Evolutionary conservation across 2,888 invertebrate species (phyloP), one percentile per base, ranked within the genome.

Genomic region (Eristalis tenax): DNA sequence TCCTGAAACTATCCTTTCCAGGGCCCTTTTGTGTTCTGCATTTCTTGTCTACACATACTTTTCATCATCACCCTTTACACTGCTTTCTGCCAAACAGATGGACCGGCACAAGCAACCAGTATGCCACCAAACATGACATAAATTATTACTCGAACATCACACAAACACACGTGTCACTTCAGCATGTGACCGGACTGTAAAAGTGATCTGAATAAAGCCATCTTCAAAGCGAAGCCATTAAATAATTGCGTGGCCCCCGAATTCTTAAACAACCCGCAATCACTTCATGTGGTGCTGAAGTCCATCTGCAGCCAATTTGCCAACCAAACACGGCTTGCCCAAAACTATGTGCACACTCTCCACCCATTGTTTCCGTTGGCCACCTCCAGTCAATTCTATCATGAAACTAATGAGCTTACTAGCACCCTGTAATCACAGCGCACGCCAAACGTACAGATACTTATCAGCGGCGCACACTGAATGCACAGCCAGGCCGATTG

Each of bases 341-440:
- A 69, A 50, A 32, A 23, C 59, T 26, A 11, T 28, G 11, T 28
- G 26, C 69, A 18, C 35, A 50, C 69, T 26, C 26, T 13, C 8
- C 38, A 15, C 13, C 18, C 57, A 18, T 22, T 23, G 38, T 28
- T n/a, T 38, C 40, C 15, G 15, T 43, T 59, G 26, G 32, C 23
- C 35, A 68, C 50, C 68, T 69, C n/a, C 63, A 50, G 10, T 32
- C 56, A 50, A 70, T 77, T 77, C 69, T 76, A 56, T 56, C 43
- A 22, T 64, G 50, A 22, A 77, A 61, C 77, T 69, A 77, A 77
- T 77, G 23, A 50, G 69, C 63, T 56, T 50, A 61, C 63, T 38
- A 70, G 50, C 35, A 61, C 61, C 63, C 63, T 71, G 26, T 50
- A 18, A 43, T 61, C 70, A 65, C 40, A 23, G 5, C n/a, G 56